Conservation (phyloP, 2,888 invertebrate species). For the Idaea dimidiata region DNA sequence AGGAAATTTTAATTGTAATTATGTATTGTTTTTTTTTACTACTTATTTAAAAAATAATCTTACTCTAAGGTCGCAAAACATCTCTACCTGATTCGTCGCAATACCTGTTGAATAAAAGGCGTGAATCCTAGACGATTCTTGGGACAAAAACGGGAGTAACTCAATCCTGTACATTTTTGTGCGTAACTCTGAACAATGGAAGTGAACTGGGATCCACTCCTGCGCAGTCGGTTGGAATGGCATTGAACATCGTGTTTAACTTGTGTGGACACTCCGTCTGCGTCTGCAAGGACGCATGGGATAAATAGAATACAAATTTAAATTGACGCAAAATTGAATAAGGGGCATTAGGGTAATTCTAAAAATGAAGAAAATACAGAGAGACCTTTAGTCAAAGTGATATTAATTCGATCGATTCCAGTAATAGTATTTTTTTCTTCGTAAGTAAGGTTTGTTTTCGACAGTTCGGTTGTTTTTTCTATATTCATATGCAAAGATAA, state of each 20-base stretch:
- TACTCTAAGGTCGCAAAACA: neutral
- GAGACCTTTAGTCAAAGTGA: too few species aligned
- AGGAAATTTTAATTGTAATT: neutral
- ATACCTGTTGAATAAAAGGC: neutral
- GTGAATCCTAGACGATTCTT: neutral
- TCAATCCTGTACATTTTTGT: conserved; percentile 4
- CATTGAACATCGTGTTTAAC: conserved; percentile 43
- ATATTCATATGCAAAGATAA: too few species aligned
- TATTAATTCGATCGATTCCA: too few species aligned
- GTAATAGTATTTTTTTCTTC: too few species aligned
- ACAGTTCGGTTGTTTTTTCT: too few species aligned
- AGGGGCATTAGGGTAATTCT: too few species aligned
- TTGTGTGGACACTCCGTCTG: conserved; percentile 33
- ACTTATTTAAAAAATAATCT: neutral
- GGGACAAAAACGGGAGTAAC: neutral
- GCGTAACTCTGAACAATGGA: conserved; percentile 14
- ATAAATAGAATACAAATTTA: conserved; percentile 21
- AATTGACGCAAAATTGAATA: neutral
- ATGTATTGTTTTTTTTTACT: neutral
- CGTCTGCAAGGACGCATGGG: conserved; percentile 35
- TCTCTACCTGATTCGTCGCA: neutral
- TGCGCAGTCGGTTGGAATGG: conserved; percentile 42
- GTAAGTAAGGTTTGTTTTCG: too few species aligned
- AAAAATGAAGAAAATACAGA: too few species aligned
- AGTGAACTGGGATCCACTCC: conserved; percentile 22